Percentiles rank a stretch among this genome's conserved stretches.
These are phyloP conservation scores for Sebastiscus albofasciatus DNA, from an alignment of 2,797 vertebrate species.

Conservation along the genomic window DNA sequence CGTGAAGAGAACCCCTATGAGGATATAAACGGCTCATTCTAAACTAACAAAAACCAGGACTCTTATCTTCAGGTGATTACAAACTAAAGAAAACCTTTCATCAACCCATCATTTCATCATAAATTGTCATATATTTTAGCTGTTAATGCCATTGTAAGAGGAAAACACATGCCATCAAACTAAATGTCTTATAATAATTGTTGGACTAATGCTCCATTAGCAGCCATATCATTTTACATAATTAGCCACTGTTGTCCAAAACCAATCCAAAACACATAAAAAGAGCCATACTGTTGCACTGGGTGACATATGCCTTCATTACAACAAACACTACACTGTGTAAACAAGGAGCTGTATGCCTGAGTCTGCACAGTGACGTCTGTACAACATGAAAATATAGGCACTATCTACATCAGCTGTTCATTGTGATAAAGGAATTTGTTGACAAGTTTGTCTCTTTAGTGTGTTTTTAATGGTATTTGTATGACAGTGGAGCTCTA, in stretches of 20 bases:
- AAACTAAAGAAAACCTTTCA: too few relatives aligned
- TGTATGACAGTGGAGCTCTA: neutral
- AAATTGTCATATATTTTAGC: neutral
- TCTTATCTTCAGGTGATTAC: too few relatives aligned
- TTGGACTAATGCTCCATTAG: constrained; percentile 16
- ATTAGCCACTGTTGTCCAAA: constrained; percentile 19
- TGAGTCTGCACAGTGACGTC: neutral
- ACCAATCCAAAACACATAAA: constrained; percentile 26
- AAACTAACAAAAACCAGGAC: too few relatives aligned
- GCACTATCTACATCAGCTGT: neutral
- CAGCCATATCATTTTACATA: neutral
- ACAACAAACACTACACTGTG: constrained; percentile 3
- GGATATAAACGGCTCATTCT: too few relatives aligned
- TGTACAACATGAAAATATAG: neutral
- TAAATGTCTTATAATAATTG: neutral
- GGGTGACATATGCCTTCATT: constrained; percentile 33
- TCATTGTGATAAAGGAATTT: constrained; percentile 9
- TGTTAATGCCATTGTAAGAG: neutral
- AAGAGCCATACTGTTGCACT: constrained; percentile 5
- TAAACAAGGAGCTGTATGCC: constrained; percentile 8
- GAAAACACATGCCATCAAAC: neutral
- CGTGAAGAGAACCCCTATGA: too few relatives aligned
- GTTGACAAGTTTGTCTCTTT: neutral
- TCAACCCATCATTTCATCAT: neutral
- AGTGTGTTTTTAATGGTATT: neutral